A percentile compares a stretch with the other conserved stretches of the same genome.
phyloP scores from a whole-genome alignment of 2,113 vertebrate genomes.

The Plecturocebus donacophilus region DNA sequence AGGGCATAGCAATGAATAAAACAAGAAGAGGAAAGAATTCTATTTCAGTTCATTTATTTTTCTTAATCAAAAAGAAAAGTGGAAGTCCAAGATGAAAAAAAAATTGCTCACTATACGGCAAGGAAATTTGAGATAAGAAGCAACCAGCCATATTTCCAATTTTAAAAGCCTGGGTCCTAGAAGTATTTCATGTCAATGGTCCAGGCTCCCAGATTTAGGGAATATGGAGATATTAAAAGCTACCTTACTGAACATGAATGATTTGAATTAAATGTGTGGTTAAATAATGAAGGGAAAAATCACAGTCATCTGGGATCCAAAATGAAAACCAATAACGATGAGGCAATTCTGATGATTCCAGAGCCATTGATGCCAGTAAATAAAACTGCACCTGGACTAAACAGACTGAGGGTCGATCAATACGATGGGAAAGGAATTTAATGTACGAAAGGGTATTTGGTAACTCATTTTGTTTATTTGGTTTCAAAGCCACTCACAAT shows the following conservation, averaged over 20 bases:
- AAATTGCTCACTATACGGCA: background rate
- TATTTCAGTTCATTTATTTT: background rate
- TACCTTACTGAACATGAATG: background rate
- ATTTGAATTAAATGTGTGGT: background rate
- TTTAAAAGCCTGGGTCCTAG: background rate
- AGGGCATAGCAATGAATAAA: background rate
- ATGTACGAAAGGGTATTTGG: background rate
- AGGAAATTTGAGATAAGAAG: background rate
- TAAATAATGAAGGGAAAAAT: background rate
- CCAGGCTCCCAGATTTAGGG: background rate
- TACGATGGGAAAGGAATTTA: background rate
- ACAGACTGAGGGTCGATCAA: background rate
- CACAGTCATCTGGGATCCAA: background rate
- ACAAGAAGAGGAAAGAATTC: background rate
- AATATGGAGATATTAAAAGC: background rate
- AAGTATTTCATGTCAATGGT: background rate
- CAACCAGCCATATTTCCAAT: background rate
- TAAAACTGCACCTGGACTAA: background rate
- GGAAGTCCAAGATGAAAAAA: background rate
- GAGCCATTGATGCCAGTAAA: background rate
- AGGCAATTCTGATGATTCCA: background rate
- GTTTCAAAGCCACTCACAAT: background rate
- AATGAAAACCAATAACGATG: background rate
- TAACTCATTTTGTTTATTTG: background rate
- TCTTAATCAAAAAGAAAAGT: background rate